These are phyloP conservation scores for Heteromurus nitidus DNA, from an alignment of 2,888 invertebrate species.

Conservation along the genomic window DNA sequence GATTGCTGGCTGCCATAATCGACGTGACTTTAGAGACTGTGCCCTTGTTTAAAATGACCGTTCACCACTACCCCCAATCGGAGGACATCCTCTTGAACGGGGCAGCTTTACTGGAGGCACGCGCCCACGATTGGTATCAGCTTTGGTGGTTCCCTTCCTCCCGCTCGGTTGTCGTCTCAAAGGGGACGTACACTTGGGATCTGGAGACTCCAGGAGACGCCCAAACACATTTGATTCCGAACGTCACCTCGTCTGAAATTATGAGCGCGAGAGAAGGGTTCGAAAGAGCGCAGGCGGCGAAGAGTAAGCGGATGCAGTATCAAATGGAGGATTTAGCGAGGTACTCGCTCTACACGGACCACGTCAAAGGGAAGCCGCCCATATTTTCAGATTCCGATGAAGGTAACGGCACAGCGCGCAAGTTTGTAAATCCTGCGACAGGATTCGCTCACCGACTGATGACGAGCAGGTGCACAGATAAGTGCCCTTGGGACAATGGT, in stretches of 20 bases:
- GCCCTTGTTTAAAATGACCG: conserved; percentile 60
- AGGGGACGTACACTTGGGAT: conserved; percentile 44
- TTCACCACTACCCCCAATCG: conserved; percentile 36
- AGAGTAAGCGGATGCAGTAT: conserved; percentile 45
- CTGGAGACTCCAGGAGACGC: conserved; percentile 38
- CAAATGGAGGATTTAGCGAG: conserved; percentile 58
- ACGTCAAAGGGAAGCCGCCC: conserved; percentile 62
- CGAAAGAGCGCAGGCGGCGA: conserved; percentile 51
- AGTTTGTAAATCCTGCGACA: conserved; percentile 61
- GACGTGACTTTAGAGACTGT: conserved; percentile 61
- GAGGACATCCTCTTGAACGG: conserved; percentile 57
- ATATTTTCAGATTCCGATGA: conserved; percentile 59
- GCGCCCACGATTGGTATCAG: conserved; percentile 56
- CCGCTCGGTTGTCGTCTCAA: conserved; percentile 49
- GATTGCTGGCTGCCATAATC: conserved; percentile 58
- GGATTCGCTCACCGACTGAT: conserved; percentile 61
- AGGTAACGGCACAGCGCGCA: conserved; percentile 14
- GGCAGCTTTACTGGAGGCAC: conserved; percentile 36
- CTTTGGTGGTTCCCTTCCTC: conserved; percentile 62
- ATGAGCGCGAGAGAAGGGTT: conserved; percentile 43
- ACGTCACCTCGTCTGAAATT: conserved; percentile 52
- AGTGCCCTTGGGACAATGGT: conserved; percentile 67
- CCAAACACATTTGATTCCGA: conserved; percentile 60
- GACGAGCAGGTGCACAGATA: conserved; percentile 53
- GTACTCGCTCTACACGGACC: conserved; percentile 45